phyloP scores from a whole-genome alignment of 2,113 vertebrate genomes.

The Ivindomyrus marchei region DNA sequence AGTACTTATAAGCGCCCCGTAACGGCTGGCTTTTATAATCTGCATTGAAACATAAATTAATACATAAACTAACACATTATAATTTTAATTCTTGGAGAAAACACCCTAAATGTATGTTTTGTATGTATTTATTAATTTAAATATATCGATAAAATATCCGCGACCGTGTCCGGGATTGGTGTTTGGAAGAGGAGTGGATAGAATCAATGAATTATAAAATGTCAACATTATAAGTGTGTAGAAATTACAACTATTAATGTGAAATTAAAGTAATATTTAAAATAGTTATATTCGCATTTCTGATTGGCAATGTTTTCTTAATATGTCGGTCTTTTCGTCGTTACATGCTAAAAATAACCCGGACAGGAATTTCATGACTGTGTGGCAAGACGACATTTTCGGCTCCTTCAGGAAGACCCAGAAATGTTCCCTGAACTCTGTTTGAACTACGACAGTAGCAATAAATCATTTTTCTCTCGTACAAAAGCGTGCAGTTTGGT shows the following conservation, averaged over 20 bases:
- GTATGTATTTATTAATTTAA: not conserved
- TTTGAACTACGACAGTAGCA: slow-evolving; percentile 70
- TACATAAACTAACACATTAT: not conserved
- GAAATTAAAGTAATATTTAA: not conserved
- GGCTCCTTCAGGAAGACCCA: slow-evolving; percentile 60
- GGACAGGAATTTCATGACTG: slow-evolving; percentile 33
- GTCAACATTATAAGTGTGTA: not conserved
- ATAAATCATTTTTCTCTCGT: slow-evolving; percentile 64
- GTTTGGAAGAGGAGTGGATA: not conserved
- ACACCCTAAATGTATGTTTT: not conserved
- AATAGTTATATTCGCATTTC: not conserved
- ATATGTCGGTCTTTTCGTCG: not conserved
- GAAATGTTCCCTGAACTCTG: slow-evolving; percentile 74
- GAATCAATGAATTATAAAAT: not conserved
- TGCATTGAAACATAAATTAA: not conserved
- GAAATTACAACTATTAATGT: not conserved
- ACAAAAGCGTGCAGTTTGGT: slow-evolving; percentile 64
- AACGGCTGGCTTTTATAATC: not conserved
- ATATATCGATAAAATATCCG: not conserved
- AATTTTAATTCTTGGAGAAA: not conserved
- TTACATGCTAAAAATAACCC: not conserved
- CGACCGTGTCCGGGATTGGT: not conserved
- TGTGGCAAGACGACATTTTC: slow-evolving; percentile 70
- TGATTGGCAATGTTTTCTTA: not conserved
- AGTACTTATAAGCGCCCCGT: not conserved